Conservation (phyloP, 2,888 invertebrate genomes). For the Ichneumoninae sp. region DNA sequence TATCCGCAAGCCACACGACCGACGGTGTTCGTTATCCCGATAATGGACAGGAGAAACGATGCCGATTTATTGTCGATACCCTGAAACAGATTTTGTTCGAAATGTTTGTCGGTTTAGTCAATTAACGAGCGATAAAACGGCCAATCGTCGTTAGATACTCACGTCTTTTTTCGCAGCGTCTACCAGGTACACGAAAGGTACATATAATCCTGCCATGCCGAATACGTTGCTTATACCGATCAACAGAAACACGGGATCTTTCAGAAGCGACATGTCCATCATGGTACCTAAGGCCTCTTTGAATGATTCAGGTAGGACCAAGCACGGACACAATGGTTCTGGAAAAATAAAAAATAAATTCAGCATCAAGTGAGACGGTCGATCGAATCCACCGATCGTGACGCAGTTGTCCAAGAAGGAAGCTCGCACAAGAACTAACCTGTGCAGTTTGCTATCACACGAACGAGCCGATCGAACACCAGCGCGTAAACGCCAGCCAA, state of each 20-base stretch:
- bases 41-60: slow-evolving; percentile 91
- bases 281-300: slow-evolving; percentile 94
- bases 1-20: slow-evolving; percentile 96
- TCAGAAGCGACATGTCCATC: slow-evolving; percentile 95
- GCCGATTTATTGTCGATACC: slow-evolving; percentile 90
- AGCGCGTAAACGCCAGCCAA: too few relatives aligned
- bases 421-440: too few relatives aligned
- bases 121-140: background rate
- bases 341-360: slow-evolving; percentile 74
- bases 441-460: too few relatives aligned
- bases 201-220: slow-evolving; percentile 98
- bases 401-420: background rate
- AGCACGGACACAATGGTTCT: slow-evolving; percentile 93
- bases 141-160: slow-evolving; percentile 78
- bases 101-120: background rate
- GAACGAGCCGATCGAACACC: too few relatives aligned
- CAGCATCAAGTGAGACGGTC: background rate
- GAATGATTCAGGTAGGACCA: slow-evolving; percentile 91
- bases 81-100: slow-evolving; percentile 84
- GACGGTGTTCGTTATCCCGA: slow-evolving; percentile 97
- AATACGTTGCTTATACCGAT: slow-evolving; percentile 97
- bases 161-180: slow-evolving; percentile 91
- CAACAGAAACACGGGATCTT: slow-evolving; percentile 95
- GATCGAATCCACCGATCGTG: background rate
- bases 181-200: slow-evolving; percentile 97